Evolutionary conservation across 1,140 invertebrate genomes (phyloP), one percentile per base, ranked within the genome.

Genomic region (Dryas iulia): DNA sequence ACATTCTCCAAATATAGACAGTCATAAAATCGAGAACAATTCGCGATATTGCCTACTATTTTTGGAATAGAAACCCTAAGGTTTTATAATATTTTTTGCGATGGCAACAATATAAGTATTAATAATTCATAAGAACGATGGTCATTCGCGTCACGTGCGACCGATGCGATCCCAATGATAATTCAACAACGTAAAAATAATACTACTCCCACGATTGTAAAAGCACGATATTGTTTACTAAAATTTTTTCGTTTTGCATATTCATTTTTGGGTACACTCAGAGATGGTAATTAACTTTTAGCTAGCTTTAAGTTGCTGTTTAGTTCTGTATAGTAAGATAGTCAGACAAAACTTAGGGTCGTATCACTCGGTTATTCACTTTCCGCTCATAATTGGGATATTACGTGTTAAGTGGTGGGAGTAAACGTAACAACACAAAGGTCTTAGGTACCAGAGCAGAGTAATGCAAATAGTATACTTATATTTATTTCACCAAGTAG

Each of bases 71-170:
- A 85, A 78, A 78, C 72, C 72, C 73, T 47, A 64, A 57, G 68
- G 77, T 79, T 79, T 78, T 77, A 70, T 62, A 66, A 73, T 74
- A 78, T 85, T 86, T 87, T 86, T 86, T 86, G 74, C 73, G 35
- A 31, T 71, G 65, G 76, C 73, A 76, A 89, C 85, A 89, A 86
- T 89, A 89, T 86, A 87, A 85, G 78, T 79, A 78, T 85, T 77
- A 88, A 90, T 90, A 90, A 90, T 90, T 90, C 86, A 90, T 90
- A 90, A 90, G 84, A 67, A 57, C 30, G 62, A 66, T 58, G 76
- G 74, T 81, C 76, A 81, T 78, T 74, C 84, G 74, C 69, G 58
- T 86, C 84, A 86, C 84, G 85, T 86, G 84, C 84, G 78, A 67
- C 66, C 65, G 78, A 82, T 82, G 76, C 77, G 77, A 81, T 79